phyloP scores from a whole-genome alignment of 2,888 invertebrate genomes.

The Agrotis clavis region DNA sequence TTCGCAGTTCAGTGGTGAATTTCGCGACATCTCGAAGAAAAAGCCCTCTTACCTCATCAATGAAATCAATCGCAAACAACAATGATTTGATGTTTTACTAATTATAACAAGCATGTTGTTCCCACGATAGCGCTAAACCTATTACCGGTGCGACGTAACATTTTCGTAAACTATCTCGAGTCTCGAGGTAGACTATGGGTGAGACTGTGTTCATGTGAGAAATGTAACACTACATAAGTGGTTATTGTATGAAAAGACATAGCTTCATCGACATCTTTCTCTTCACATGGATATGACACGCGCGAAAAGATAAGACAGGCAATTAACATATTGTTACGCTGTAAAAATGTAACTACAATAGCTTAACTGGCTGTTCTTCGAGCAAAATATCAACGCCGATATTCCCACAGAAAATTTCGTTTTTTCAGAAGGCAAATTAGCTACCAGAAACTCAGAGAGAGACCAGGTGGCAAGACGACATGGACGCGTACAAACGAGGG shows the following conservation, averaged over 20 bases:
- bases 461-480: no score
- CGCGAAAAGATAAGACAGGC: slow-evolving; percentile 20
- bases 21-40: neutral
- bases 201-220: slow-evolving; percentile 60
- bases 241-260: slow-evolving; percentile 56
- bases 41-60: slow-evolving; percentile 2
- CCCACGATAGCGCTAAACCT: slow-evolving; percentile 58
- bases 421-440: neutral
- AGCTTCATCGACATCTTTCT: slow-evolving; percentile 48
- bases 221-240: slow-evolving; percentile 63
- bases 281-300: slow-evolving; percentile 44
- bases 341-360: slow-evolving; percentile 31
- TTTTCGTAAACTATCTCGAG: slow-evolving; percentile 53
- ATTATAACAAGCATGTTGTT: slow-evolving; percentile 41
- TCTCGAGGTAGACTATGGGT: slow-evolving; percentile 36
- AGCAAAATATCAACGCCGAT: neutral
- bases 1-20: slow-evolving; percentile 13
- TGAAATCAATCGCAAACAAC: slow-evolving; percentile 21
- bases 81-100: slow-evolving; percentile 27
- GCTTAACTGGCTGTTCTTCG: slow-evolving; percentile 1
- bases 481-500: no score
- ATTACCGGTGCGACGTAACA: slow-evolving; percentile 52
- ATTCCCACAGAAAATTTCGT: slow-evolving; percentile 1
- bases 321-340: slow-evolving; percentile 42
- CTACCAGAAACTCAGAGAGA: no score